Conservation (phyloP, 2,113 vertebrate species). For the Protobothrops flavoviridis region DNA sequence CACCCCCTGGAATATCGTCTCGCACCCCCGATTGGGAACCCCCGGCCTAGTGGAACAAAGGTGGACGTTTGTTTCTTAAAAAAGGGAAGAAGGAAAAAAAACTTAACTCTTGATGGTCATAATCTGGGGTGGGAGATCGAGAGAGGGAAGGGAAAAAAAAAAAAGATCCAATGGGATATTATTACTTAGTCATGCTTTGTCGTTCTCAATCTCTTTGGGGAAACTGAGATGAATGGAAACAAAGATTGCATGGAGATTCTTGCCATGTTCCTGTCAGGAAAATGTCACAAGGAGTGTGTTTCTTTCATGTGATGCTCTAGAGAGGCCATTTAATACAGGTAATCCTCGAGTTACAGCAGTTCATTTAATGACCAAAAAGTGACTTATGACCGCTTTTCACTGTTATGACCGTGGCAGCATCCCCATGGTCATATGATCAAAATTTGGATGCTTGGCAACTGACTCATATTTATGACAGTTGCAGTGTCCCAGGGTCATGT, state of each 20-base stretch:
- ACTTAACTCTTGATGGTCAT: not conserved
- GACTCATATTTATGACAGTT: not conserved
- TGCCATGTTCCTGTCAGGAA: slow-evolving; percentile 35
- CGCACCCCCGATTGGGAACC: too few species aligned
- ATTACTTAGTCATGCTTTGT: slow-evolving; percentile 35
- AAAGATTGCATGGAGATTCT: slow-evolving; percentile 47
- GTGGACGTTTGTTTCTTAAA: not conserved
- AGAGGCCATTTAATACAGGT: slow-evolving; percentile 1
- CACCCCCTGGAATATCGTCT: too few species aligned
- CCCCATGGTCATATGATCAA: not conserved
- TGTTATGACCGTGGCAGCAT: too few species aligned
- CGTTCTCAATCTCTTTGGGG: slow-evolving; percentile 44
- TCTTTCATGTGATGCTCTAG: slow-evolving; percentile 29
- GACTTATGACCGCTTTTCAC: not conserved
- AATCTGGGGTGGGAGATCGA: not conserved
- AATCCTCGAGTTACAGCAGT: not conserved
- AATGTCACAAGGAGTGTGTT: slow-evolving; percentile 28
- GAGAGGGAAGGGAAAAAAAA: not conserved
- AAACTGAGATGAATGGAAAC: slow-evolving; percentile 34
- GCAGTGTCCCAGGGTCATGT: not conserved
- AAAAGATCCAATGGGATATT: slow-evolving; percentile 40
- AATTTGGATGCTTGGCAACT: not conserved
- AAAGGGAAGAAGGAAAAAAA: not conserved
- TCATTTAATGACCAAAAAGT: not conserved
- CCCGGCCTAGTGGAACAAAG: not conserved